Percentiles rank a stretch among this genome's conserved stretches.
Evolutionary conservation across 2,113 vertebrate species (phyloP).

Genomic region (Orycteropus afer): DNA sequence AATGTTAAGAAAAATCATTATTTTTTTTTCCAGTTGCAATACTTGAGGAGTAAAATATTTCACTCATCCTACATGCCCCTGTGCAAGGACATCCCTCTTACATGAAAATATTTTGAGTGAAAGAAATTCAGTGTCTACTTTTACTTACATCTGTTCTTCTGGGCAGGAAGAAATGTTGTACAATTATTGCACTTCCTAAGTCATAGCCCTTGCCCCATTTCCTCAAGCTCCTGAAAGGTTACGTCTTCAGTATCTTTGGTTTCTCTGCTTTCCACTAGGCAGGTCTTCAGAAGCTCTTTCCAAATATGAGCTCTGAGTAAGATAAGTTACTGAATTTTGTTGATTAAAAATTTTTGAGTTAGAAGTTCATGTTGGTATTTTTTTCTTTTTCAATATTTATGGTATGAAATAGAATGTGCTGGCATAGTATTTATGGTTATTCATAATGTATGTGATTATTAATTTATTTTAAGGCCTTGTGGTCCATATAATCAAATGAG

Average conservation of each 20-base stretch:
- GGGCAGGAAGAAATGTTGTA: neutral
- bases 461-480: neutral
- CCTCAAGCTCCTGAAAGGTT: neutral
- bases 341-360: neutral
- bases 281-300: neutral
- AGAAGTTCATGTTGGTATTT: neutral
- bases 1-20: neutral
- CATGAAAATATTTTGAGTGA: neutral
- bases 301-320: neutral
- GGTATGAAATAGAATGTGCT: neutral
- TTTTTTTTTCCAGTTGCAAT: neutral
- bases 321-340: neutral
- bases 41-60: conserved; percentile 24
- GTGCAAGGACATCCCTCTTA: neutral
- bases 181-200: neutral
- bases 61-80: neutral
- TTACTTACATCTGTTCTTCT: neutral
- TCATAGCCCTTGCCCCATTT: neutral
- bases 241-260: neutral
- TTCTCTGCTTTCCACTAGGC: neutral
- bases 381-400: neutral
- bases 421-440: neutral
- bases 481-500: neutral
- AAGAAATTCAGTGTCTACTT: neutral
- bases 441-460: neutral